A percentile compares a stretch with the other conserved stretches of the same genome.
These are phyloP conservation scores for Sesamia inferens DNA, from an alignment of 2,888 invertebrate genomes.

Conservation along the genomic window DNA sequence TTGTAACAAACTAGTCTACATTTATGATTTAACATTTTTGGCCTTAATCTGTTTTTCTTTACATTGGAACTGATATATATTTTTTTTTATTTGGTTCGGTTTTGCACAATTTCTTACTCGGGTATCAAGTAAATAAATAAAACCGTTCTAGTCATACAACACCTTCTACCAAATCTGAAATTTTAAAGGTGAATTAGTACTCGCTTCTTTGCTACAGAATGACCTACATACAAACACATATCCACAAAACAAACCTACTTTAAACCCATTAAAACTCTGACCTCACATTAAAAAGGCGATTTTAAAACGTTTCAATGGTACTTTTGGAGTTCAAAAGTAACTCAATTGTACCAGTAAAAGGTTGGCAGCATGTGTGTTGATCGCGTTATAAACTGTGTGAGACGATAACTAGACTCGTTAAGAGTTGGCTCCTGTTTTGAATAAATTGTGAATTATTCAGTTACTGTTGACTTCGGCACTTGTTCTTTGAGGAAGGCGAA, in stretches of 20 bases:
- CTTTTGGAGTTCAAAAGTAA: slow-evolving; percentile 60
- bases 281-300: slow-evolving; percentile 61
- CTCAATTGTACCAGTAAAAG: slow-evolving; percentile 54
- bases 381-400: slow-evolving; percentile 48
- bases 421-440: slow-evolving; percentile 43
- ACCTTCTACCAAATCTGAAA: slow-evolving; percentile 1
- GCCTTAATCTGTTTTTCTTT: not conserved
- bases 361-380: slow-evolving; percentile 48
- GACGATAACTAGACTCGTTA: slow-evolving; percentile 44
- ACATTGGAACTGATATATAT: not conserved
- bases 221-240: slow-evolving; percentile 20
- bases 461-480: slow-evolving; percentile 34
- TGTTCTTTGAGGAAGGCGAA: slow-evolving; percentile 38
- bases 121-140: slow-evolving; percentile 2
- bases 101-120: not conserved
- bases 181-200: slow-evolving; percentile 21
- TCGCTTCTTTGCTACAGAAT: slow-evolving; percentile 2
- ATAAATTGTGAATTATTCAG: slow-evolving; percentile 51
- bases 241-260: slow-evolving; percentile 41
- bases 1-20: not conserved
- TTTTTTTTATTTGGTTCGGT: too few species aligned
- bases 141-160: not conserved
- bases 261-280: slow-evolving; percentile 55
- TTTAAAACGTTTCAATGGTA: slow-evolving; percentile 59
- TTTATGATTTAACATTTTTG: not conserved